Evolutionary conservation across 53 echinoderm and acorn worm species (phyloP), one percentile per base, ranked within the genome.

Genomic region (Astropecten irregularis): DNA sequence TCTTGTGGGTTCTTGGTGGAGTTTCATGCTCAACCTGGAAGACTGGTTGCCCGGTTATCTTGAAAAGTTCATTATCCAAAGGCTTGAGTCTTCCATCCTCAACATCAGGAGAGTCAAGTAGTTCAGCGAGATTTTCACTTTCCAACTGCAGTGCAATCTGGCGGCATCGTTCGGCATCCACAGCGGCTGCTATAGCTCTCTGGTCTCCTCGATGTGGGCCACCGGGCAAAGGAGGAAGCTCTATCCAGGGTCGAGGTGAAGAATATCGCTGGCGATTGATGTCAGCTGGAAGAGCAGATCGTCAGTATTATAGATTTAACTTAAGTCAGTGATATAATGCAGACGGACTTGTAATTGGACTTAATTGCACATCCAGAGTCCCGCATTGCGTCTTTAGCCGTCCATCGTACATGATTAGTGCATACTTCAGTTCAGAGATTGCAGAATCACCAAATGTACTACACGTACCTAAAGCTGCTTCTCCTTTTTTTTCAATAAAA

Each of bases 101-200:
- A 9, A 22, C 54, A 0, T 21, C n/a, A 54, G 54, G 7, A n/a
- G n/a, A n/a, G n/a, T n/a, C n/a, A n/a, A n/a, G n/a, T n/a, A n/a
- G n/a, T 31, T 9, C 31, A 3, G 65, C 65, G 2, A 1, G 3
- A 16, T 11, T 37, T 64, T 64, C 65, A n/a, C 28, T 64, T 38
- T 64, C 65, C 38, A 64, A 64, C 38, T 64, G 19, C 36, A 64
- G 35, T 6, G 65, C 65, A 20, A 3, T 29, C 30, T 23, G 20
- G 16, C 65, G 65, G 65, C 38, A 38, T 64, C 36, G 35, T 64
- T 64, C 65, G 19, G 65, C 65, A 20, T 36, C 65, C 38, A 35
- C 18, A 2, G 16, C 38, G 65, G 65, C 65, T 28, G 16, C 38
- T 23, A 64, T 38, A 64, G 65, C 59, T 58, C 59, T 0, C 30